A percentile compares a stretch with the other conserved stretches of the same genome.
These are phyloP conservation scores for Hypothenemus hampei DNA, from an alignment of 1,140 invertebrate genomes.

Conservation along the genomic window DNA sequence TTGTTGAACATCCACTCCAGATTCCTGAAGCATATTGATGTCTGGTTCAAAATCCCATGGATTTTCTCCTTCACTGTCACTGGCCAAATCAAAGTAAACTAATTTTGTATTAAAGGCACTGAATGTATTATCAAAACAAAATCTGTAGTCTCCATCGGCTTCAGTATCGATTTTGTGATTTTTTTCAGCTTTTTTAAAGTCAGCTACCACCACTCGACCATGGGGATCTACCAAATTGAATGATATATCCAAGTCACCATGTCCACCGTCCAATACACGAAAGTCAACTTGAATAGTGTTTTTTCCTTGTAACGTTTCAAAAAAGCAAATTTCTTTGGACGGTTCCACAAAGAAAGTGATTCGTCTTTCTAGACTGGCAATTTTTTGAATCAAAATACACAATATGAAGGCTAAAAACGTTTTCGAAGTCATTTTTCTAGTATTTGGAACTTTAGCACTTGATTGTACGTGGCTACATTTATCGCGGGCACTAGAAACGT, in stretches of 20 bases:
- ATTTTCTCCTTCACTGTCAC: constrained; percentile 56
- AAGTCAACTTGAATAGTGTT: background rate
- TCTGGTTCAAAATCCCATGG: constrained; percentile 50
- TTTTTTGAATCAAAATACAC: no score
- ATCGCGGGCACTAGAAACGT: no score
- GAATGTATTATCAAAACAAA: constrained; percentile 82
- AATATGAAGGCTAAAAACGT: no score
- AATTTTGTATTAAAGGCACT: constrained; percentile 73
- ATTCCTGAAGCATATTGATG: constrained; percentile 43
- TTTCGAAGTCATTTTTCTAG: no score
- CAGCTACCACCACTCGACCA: constrained; percentile 58
- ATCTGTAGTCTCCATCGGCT: constrained; percentile 65
- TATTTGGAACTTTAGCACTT: no score
- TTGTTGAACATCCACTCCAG: constrained; percentile 49
- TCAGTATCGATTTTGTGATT: constrained; percentile 55
- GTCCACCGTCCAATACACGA: constrained; percentile 69
- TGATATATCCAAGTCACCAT: constrained; percentile 73
- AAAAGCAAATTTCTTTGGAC: constrained; percentile 65
- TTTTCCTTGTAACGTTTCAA: constrained; percentile 44
- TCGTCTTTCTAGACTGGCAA: no score
- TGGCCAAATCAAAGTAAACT: constrained; percentile 74
- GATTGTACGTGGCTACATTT: no score
- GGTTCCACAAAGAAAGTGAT: constrained; percentile 66
- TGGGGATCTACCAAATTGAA: constrained; percentile 62
- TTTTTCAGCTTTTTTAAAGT: constrained; percentile 67